Evolutionary conservation across 1,140 invertebrate genomes (phyloP).

Genomic region (Cherax quadricarinatus): DNA sequence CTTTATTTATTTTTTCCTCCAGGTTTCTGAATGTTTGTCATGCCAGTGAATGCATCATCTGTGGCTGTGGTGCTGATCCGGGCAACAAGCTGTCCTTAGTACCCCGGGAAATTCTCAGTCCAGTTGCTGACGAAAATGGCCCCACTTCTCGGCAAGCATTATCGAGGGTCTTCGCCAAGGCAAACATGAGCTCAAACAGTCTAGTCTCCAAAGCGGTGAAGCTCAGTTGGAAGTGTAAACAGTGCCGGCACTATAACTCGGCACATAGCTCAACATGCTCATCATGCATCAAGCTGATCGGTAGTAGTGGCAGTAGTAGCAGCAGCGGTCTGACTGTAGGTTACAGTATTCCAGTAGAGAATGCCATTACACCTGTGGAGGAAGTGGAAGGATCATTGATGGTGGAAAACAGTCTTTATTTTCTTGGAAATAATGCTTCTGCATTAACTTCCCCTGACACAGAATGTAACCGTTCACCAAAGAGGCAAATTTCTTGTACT

Average conservation of each 20-base stretch:
- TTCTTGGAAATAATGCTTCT: conserved; percentile 58
- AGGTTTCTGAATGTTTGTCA: conserved; percentile 66
- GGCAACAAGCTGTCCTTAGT: conserved; percentile 47
- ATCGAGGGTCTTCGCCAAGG: conserved; percentile 52
- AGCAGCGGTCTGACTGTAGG: conserved; percentile 22
- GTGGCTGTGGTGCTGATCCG: conserved; percentile 36
- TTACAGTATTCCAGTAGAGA: conserved; percentile 22
- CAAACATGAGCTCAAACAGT: conserved; percentile 64
- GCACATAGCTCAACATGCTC: conserved; percentile 65
- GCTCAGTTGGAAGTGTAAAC: conserved; percentile 65
- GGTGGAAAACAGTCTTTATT: conserved; percentile 64
- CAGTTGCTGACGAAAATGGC: conserved; percentile 60
- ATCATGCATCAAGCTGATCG: conserved; percentile 62
- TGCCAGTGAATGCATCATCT: conserved; percentile 65
- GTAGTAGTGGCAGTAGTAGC: conserved; percentile 35
- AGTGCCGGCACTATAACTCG: conserved; percentile 64
- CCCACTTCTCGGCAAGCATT: conserved; percentile 54
- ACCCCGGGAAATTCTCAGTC: conserved; percentile 60
- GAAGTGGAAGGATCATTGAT: conserved; percentile 62
- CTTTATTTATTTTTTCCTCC: background rate
- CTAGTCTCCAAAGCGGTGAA: conserved; percentile 56
- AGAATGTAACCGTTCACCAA: conserved; percentile 61
- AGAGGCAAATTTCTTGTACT: conserved; percentile 50
- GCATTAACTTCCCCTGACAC: conserved; percentile 43
- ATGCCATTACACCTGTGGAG: conserved; percentile 55